Evolutionary conservation across 2,888 invertebrate species (phyloP).

Genomic region (Agrenia bidenticulata): DNA sequence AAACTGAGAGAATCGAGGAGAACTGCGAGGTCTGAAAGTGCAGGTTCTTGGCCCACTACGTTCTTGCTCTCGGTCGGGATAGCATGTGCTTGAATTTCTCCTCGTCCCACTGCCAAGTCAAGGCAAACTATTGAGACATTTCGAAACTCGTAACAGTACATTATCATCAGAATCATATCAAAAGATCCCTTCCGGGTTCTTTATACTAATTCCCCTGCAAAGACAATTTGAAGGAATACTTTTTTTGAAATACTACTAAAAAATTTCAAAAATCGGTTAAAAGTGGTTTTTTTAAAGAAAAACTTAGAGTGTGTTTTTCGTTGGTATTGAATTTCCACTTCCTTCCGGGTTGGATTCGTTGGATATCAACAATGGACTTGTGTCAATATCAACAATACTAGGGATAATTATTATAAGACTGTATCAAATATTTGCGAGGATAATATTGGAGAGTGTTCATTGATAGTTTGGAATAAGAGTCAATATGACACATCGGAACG

Average conservation of each 20-base stretch:
- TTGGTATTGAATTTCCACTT: neutral
- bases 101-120: conserved; percentile 12
- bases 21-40: too few species aligned
- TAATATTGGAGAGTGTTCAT: too few species aligned
- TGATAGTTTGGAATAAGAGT: too few species aligned
- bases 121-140: neutral
- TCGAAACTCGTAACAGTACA: conserved; percentile 6
- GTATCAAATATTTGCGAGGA: too few species aligned
- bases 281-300: conserved; percentile 1
- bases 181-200: conserved; percentile 10
- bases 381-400: too few species aligned
- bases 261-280: neutral
- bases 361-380: too few species aligned
- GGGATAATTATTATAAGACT: too few species aligned
- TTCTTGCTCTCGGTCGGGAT: conserved; percentile 40
- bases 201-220: too few species aligned
- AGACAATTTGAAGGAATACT: neutral
- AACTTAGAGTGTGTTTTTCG: neutral
- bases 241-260: conserved; percentile 1
- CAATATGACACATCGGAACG: too few species aligned
- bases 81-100: conserved; percentile 45
- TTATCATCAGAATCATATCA: too few species aligned
- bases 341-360: conserved; percentile 17
- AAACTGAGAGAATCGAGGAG: too few species aligned
- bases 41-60: conserved; percentile 38